These are phyloP conservation scores for Clanis bilineata DNA, from an alignment of 2,888 invertebrate genomes.

Conservation along the genomic window DNA sequence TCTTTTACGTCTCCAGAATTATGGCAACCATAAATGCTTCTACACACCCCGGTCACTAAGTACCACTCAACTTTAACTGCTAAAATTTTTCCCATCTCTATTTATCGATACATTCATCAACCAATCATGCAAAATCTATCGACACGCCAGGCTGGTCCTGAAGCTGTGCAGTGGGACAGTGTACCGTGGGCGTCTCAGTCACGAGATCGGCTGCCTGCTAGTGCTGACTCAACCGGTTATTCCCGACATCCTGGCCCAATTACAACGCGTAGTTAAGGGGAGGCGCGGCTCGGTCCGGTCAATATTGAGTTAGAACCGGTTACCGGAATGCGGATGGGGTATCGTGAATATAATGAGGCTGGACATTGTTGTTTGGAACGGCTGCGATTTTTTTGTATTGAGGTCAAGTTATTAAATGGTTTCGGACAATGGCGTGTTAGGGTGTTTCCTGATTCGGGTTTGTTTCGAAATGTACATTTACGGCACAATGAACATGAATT, in stretches of 20 bases:
- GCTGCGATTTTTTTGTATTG: neutral
- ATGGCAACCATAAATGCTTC: no score
- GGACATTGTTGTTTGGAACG: neutral
- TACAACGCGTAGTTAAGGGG: conserved; percentile 59
- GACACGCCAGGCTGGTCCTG: neutral
- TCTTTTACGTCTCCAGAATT: no score
- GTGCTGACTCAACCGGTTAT: conserved; percentile 75
- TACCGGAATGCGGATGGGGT: conserved; percentile 4
- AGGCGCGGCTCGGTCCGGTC: conserved; percentile 25
- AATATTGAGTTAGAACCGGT: conserved; percentile 11
- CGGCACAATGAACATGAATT: no score
- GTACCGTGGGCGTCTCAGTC: conserved; percentile 42
- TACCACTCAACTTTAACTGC: no score
- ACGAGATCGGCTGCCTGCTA: conserved; percentile 45
- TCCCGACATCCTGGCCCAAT: conserved; percentile 74
- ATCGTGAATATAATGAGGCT: neutral
- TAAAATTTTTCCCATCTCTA: no score
- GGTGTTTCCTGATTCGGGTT: no score
- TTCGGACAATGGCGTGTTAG: neutral
- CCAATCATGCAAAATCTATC: neutral
- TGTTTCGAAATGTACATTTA: no score
- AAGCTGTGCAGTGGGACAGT: conserved; percentile 25
- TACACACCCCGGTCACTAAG: no score
- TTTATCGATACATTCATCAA: no score
- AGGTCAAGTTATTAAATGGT: neutral